Percentiles rank a stretch among this genome's conserved stretches.
Conservation (phyloP, 2,888 invertebrate species). For the Parnassius mnemosyne region DNA sequence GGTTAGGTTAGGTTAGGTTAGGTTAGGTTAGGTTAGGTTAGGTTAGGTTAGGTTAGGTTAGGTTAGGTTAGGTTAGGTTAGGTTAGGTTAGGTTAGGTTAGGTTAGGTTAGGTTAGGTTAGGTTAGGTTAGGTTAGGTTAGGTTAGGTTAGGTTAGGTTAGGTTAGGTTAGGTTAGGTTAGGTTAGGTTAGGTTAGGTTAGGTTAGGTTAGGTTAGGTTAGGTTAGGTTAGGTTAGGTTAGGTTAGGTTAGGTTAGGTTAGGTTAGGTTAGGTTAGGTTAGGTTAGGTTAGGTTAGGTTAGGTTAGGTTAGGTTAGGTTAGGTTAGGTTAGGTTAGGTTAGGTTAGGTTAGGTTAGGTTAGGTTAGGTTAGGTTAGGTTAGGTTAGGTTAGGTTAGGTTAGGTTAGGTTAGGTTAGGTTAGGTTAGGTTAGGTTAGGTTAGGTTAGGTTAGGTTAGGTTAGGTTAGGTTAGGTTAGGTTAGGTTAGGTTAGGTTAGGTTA, state of each 20-base stretch:
- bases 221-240: constrained; percentile 37
- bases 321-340: constrained; percentile 26
- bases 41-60: constrained; percentile 30
- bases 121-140: constrained; percentile 35
- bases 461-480: constrained; percentile 34
- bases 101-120: constrained; percentile 36
- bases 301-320: constrained; percentile 35
- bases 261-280: constrained; percentile 36
- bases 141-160: constrained; percentile 34
- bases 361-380: constrained; percentile 36
- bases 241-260: constrained; percentile 35
- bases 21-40: constrained; percentile 25
- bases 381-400: constrained; percentile 37
- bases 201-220: constrained; percentile 37
- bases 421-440: constrained; percentile 38
- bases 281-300: constrained; percentile 35
- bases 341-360: constrained; percentile 26
- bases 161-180: constrained; percentile 37
- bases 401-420: constrained; percentile 37
- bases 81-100: constrained; percentile 34
- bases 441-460: constrained; percentile 38
- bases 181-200: constrained; percentile 34
- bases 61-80: constrained; percentile 34
- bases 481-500: constrained; percentile 35
- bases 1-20: constrained; percentile 30